A percentile compares a stretch with the other conserved stretches of the same genome.
Conservation (phyloP, 2,113 vertebrate genomes). For the Myotis lucifugus region DNA sequence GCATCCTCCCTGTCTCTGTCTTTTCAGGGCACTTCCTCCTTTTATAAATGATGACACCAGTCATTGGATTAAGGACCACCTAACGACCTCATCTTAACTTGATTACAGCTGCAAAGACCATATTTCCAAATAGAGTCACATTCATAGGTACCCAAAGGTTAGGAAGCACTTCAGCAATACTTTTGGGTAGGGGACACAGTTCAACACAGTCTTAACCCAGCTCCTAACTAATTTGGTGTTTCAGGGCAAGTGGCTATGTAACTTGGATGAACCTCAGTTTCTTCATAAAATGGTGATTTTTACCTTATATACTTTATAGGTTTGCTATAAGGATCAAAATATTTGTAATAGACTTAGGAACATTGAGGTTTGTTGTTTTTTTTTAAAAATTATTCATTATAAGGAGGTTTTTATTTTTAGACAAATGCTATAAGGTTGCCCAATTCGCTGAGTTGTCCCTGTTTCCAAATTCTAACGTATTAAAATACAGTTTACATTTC, state of each 20-base stretch:
- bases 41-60: neutral
- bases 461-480: neutral
- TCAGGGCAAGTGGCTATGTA: neutral
- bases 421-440: neutral
- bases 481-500: neutral
- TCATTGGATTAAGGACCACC: neutral
- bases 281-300: neutral
- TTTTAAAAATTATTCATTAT: neutral
- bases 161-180: neutral
- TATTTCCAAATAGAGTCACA: neutral
- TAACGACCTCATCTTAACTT: neutral
- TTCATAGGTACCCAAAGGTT: neutral
- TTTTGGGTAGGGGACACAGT: neutral
- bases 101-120: neutral
- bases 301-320: neutral
- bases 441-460: neutral
- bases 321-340: constrained; percentile 18
- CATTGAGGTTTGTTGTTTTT: neutral
- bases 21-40: neutral
- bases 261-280: constrained; percentile 10
- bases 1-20: neutral
- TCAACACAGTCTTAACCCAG: neutral
- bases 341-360: neutral
- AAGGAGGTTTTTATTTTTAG: neutral
- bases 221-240: neutral